phyloP scores from a whole-genome alignment of 2,797 vertebrate species.

The Lepidocolaptes lacrymiger region DNA sequence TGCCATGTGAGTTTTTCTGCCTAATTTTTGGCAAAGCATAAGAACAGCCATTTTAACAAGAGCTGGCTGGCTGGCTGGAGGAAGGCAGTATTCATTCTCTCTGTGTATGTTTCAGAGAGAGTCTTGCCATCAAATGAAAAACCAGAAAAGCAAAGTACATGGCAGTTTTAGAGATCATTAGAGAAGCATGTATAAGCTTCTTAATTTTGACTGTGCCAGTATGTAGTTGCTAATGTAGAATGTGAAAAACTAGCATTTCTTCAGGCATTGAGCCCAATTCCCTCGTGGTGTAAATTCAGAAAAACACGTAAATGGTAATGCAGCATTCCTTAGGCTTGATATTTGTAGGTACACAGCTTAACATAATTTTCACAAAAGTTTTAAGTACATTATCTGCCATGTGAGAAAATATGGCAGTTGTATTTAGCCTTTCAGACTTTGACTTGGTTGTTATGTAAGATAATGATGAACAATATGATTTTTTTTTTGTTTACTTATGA shows the following conservation, averaged over 20 bases:
- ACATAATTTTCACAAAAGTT: background rate
- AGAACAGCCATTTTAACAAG: background rate
- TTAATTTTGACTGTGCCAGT: background rate
- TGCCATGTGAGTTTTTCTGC: background rate
- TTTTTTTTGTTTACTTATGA: background rate
- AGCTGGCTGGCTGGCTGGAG: background rate
- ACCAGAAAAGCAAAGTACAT: background rate
- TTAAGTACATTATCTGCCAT: background rate
- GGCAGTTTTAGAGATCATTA: background rate
- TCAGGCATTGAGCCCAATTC: background rate
- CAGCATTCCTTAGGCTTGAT: background rate
- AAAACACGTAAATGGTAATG: background rate
- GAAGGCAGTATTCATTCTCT: background rate
- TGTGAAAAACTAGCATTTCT: background rate
- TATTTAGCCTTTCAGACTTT: background rate
- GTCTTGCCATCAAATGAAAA: background rate
- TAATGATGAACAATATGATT: background rate
- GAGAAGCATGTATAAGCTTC: background rate
- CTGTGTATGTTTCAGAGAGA: rapidly evolving
- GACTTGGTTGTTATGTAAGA: background rate
- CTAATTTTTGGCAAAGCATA: background rate
- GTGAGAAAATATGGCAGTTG: background rate
- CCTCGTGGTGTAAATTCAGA: background rate
- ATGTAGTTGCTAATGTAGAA: background rate
- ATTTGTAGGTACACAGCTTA: background rate